These are phyloP conservation scores for Lepidurus packardi DNA, from an alignment of 1,140 invertebrate species.

Conservation along the genomic window DNA sequence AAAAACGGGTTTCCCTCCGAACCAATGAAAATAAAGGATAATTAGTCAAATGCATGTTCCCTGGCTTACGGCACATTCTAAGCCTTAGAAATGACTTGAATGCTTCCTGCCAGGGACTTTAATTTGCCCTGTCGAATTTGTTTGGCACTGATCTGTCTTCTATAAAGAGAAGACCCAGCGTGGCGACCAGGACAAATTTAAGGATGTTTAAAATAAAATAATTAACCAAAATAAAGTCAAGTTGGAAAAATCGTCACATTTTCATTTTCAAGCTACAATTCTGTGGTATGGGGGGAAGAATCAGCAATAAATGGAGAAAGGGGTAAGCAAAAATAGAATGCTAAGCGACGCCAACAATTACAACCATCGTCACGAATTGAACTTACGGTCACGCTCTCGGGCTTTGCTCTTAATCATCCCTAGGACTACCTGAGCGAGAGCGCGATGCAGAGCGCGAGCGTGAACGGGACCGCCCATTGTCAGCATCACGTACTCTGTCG, in stretches of 20 bases:
- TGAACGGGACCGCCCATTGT: conserved; percentile 27
- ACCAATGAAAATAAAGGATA: neutral
- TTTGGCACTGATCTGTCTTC: conserved; percentile 31
- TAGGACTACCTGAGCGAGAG: conserved; percentile 25
- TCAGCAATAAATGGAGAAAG: neutral
- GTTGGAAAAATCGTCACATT: conserved; percentile 18
- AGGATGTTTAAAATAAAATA: neutral
- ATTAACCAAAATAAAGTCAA: neutral
- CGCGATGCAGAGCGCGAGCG: conserved; percentile 29
- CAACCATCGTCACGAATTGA: conserved; percentile 10
- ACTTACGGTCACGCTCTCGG: conserved; percentile 18
- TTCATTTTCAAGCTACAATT: conserved; percentile 1
- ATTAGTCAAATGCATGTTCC: neutral
- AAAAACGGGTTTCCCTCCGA: neutral
- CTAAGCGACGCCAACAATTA: conserved; percentile 15
- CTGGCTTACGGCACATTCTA: conserved; percentile 30
- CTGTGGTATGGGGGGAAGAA: neutral
- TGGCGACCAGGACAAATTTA: conserved; percentile 27
- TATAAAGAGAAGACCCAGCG: conserved; percentile 23
- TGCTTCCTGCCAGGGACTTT: conserved; percentile 32
- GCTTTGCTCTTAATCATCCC: conserved; percentile 26
- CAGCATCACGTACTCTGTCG: neutral
- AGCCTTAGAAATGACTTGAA: conserved; percentile 10
- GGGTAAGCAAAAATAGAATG: conserved; percentile 1
- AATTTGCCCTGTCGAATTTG: conserved; percentile 23